Base-by-base conservation (phyloP, 2,888 invertebrate genomes). In the Trissolcus japonicus region DNA sequence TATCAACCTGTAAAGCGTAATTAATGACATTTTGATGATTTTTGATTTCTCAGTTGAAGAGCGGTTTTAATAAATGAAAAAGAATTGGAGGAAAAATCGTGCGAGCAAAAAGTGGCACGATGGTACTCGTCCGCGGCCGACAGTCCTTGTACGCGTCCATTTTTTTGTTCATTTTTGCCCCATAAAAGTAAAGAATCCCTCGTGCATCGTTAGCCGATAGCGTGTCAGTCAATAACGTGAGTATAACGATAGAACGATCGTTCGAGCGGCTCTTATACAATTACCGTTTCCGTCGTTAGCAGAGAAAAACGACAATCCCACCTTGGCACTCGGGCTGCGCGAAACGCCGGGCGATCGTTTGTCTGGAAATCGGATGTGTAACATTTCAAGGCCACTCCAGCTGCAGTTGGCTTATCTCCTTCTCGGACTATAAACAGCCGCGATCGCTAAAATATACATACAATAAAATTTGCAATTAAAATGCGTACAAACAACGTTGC, bases 231-330 rank as follows among this genome's bases (percentile, higher is more conserved):
- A 76, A 76, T 76, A 76, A 76, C 69, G 76, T 65, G 56, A 55
- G 76, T 71, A 76, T 76, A 76, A 76, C 76, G 71, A 76, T 76
- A 76, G 71, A 71, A 76, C 69, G 76, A 71, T 71, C 76, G 76
- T 59, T 67, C 61, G 57, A 62, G 66, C 62, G 61, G 76, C 71
- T 76, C 76, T 71, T 76, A 71, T 71, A 71, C 76, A 76, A 76
- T 76, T 76, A 76, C 76, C 67, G 71, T 76, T 61, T 66, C 71
- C 66, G 71, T 76, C 76, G 76, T 71, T 76, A 71, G 76, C 57
- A 29, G 21, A 71, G 66, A 76, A 71, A 76, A 76, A 69, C 57
- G 66, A 61, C 69, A 57, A 69, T 65, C 55, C 76, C 69, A 75
- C 65, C 68, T 75, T 75, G 76, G 76, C 69, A 69, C 76, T 69